Evolutionary conservation across 2,888 invertebrate species (phyloP).

Genomic region (Brachynemurus nebulosus): DNA sequence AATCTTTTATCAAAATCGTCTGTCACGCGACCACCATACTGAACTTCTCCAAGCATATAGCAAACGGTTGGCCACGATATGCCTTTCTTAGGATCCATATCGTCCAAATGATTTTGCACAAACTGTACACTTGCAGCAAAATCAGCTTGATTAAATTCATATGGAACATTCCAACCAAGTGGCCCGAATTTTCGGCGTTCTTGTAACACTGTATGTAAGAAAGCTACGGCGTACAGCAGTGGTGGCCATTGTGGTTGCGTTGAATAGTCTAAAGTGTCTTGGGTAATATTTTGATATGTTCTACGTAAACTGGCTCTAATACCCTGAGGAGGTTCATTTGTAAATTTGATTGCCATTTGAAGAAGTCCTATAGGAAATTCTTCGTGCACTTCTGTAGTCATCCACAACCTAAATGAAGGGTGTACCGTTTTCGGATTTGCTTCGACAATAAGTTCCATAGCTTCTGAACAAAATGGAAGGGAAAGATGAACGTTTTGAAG

Average conservation of each 20-base stretch:
- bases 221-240: slow-evolving; percentile 83
- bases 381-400: slow-evolving; percentile 87
- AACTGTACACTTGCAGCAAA: slow-evolving; percentile 93
- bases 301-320: slow-evolving; percentile 86
- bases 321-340: slow-evolving; percentile 87
- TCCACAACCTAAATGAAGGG: slow-evolving; percentile 78
- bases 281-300: slow-evolving; percentile 80
- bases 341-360: slow-evolving; percentile 93
- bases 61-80: slow-evolving; percentile 96
- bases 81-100: slow-evolving; percentile 92
- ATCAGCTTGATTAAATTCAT: slow-evolving; percentile 95
- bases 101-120: slow-evolving; percentile 91
- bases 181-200: slow-evolving; percentile 93
- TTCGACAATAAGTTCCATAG: slow-evolving; percentile 78
- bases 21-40: slow-evolving; percentile 81
- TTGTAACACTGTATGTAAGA: slow-evolving; percentile 89
- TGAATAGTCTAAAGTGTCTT: slow-evolving; percentile 86
- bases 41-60: slow-evolving; percentile 91
- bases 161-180: slow-evolving; percentile 92
- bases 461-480: slow-evolving; percentile 83
- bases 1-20: slow-evolving; percentile 94
- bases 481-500: slow-evolving; percentile 95
- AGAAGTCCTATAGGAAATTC: slow-evolving; percentile 81
- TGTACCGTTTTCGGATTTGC: slow-evolving; percentile 55
- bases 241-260: slow-evolving; percentile 89